A percentile compares a stretch with the other conserved stretches of the same genome.
Conservation (phyloP, 2,797 vertebrate genomes). For the Chloroceryle amazona region DNA sequence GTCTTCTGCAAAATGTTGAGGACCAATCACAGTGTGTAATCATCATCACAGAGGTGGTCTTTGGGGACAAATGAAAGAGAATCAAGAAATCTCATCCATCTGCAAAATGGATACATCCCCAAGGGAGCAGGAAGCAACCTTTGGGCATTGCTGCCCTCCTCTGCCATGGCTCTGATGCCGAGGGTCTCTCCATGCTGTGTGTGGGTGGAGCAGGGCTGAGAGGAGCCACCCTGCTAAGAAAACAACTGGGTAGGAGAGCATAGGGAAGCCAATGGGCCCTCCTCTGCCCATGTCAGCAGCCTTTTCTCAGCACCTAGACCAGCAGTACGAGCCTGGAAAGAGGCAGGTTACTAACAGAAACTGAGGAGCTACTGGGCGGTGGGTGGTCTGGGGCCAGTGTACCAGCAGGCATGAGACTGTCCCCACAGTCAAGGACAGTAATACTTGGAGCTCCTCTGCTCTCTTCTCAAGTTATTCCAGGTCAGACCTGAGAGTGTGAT, state of each 20-base stretch:
- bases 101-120: neutral
- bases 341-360: neutral
- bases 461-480: neutral
- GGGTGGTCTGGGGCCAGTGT: neutral
- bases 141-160: neutral
- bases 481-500: neutral
- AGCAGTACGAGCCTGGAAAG: neutral
- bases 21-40: neutral
- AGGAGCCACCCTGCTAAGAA: neutral
- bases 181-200: neutral
- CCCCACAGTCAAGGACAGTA: neutral
- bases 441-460: neutral
- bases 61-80: neutral
- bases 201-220: neutral
- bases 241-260: neutral
- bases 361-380: neutral
- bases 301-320: neutral
- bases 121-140: neutral
- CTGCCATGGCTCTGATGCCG: neutral
- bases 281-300: neutral
- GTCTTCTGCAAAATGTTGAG: neutral
- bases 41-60: neutral
- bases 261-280: accelerated
- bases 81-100: neutral
- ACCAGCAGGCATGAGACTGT: neutral